A percentile compares a stretch with the other conserved stretches of the same genome.
Evolutionary conservation across 2,888 invertebrate species (phyloP).

Genomic region (Campoletis raptor): DNA sequence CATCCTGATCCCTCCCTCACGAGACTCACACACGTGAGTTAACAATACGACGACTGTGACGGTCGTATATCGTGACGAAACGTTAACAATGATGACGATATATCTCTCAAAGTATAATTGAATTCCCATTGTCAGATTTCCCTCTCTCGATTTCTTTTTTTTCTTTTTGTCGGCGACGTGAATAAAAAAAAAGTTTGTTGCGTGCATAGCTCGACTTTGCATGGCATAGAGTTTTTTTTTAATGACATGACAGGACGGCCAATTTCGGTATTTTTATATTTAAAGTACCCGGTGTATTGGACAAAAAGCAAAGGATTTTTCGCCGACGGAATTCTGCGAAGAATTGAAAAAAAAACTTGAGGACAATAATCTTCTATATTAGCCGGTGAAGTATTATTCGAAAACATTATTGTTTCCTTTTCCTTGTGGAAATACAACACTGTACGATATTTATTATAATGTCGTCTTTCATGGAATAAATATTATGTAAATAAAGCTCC

Average conservation of each 20-base stretch:
- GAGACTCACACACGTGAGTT: conserved; percentile 17
- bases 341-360: not conserved
- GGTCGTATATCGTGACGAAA: conserved; percentile 69
- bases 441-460: not conserved
- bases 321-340: not conserved
- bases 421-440: not conserved
- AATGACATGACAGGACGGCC: conserved; percentile 7
- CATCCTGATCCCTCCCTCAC: conserved; percentile 49
- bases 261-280: not conserved
- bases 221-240: conserved; percentile 9
- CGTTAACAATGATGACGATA: conserved; percentile 70
- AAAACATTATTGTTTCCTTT: not conserved
- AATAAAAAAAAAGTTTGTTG: conserved; percentile 33
- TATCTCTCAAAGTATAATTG: conserved; percentile 69
- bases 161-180: conserved; percentile 24
- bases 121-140: conserved; percentile 68
- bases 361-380: not conserved
- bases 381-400: not conserved
- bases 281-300: not conserved
- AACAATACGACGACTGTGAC: conserved; percentile 52
- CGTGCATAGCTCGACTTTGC: conserved; percentile 17
- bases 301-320: not conserved
- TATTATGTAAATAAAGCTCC: not conserved
- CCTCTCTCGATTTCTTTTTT: conserved; percentile 22
- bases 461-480: not conserved